Conservation (phyloP, 2,113 vertebrate genomes). For the Asarcornis scutulata region DNA sequence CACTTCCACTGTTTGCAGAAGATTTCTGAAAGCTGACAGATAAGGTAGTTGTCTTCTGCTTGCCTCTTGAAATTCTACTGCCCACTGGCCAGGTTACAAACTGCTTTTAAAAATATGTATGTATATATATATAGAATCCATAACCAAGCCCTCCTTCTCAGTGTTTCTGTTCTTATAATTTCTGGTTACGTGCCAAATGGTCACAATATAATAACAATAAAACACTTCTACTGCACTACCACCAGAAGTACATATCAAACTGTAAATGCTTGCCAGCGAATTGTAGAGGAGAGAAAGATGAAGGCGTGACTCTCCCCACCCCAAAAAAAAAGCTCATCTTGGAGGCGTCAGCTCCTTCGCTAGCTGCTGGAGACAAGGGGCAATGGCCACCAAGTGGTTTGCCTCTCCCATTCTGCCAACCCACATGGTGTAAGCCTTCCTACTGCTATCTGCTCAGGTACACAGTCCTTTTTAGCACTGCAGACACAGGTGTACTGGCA, state of each 20-base stretch:
- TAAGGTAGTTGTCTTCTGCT: background rate
- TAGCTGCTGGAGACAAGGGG: background rate
- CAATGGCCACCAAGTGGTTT: background rate
- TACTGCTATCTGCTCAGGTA: background rate
- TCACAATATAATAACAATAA: background rate
- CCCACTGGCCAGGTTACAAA: background rate
- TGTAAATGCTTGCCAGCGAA: background rate
- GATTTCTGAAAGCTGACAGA: background rate
- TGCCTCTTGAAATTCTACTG: background rate
- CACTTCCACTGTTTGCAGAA: background rate
- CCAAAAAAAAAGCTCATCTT: background rate
- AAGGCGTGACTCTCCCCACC: background rate
- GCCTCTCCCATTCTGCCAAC: background rate
- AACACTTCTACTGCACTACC: background rate
- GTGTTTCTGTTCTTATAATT: background rate
- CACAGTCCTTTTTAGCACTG: background rate
- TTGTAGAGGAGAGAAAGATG: background rate
- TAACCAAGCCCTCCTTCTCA: background rate
- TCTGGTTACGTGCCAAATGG: background rate
- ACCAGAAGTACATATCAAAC: background rate
- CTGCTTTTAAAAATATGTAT: background rate
- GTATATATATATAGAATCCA: too few relatives aligned
- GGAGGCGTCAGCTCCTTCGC: background rate
- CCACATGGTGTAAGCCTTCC: background rate
- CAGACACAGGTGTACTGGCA: accelerated